These are phyloP conservation scores for Dipodomys stephensi DNA, from an alignment of 2,113 vertebrate genomes.

Conservation along the genomic window DNA sequence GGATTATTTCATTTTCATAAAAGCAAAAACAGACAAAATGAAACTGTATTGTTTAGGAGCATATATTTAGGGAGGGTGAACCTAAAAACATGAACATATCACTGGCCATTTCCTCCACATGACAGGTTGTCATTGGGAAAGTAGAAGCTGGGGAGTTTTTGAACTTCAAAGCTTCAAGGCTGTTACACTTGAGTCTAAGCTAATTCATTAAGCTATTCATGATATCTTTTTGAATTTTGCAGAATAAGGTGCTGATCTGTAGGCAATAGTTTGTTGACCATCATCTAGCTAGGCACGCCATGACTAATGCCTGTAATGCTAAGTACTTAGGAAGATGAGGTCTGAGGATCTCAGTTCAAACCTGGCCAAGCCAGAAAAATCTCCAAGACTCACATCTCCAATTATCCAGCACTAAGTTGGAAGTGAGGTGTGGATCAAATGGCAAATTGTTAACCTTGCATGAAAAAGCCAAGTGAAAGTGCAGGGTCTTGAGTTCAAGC, in stretches of 20 bases:
- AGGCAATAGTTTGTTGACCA: background rate
- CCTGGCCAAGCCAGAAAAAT: too few species aligned
- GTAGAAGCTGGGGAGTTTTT: background rate
- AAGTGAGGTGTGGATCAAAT: too few species aligned
- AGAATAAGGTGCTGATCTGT: background rate
- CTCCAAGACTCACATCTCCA: too few species aligned
- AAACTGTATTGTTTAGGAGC: constrained; percentile 14
- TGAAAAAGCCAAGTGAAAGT: too few species aligned
- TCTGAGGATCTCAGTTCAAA: too few species aligned
- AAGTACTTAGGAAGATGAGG: too few species aligned
- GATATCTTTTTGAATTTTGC: background rate
- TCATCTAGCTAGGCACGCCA: too few species aligned
- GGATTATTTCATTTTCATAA: background rate
- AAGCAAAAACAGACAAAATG: background rate
- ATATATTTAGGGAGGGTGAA: background rate
- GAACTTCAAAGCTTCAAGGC: background rate
- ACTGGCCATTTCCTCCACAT: background rate
- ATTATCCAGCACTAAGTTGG: too few species aligned
- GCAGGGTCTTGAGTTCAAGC: too few species aligned
- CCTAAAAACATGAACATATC: background rate
- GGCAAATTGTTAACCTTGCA: too few species aligned
- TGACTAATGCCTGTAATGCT: too few species aligned
- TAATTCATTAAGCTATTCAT: background rate
- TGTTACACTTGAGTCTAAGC: background rate
- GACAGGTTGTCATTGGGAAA: background rate